Conservation (phyloP, 2,113 vertebrate species). For the Gnathonemus echidnorhynchus region DNA sequence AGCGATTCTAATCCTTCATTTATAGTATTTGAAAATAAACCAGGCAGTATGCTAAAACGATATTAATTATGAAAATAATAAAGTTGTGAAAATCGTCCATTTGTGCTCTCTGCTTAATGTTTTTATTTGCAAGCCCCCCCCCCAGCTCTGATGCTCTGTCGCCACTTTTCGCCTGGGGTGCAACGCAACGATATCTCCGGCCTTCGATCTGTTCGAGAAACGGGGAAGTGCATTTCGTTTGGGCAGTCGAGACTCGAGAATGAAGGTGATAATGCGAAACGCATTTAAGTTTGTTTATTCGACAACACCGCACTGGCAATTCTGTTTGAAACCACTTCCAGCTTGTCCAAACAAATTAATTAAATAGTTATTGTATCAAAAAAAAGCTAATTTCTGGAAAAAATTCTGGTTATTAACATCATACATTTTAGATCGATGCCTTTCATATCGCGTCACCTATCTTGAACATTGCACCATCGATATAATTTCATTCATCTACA, state of each 20-base stretch:
- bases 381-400: neutral
- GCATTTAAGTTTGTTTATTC: neutral
- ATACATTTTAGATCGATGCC: neutral
- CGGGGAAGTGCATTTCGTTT: neutral
- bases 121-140: too few relatives aligned
- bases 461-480: neutral
- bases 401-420: neutral
- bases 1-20: neutral
- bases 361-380: neutral
- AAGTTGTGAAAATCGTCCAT: neutral
- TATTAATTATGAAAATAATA: neutral
- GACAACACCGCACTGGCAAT: neutral
- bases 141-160: too few relatives aligned
- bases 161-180: too few relatives aligned
- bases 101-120: too few relatives aligned
- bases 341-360: neutral
- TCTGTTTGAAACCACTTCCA: neutral
- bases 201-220: neutral
- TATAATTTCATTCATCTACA: slow-evolving; percentile 57
- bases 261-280: neutral
- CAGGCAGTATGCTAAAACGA: neutral
- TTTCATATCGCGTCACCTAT: neutral
- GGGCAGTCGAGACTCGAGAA: neutral
- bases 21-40: neutral
- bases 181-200: too few relatives aligned